Evolutionary conservation across 2,113 vertebrate genomes (phyloP).

Genomic region (Microcebus tavaratra): DNA sequence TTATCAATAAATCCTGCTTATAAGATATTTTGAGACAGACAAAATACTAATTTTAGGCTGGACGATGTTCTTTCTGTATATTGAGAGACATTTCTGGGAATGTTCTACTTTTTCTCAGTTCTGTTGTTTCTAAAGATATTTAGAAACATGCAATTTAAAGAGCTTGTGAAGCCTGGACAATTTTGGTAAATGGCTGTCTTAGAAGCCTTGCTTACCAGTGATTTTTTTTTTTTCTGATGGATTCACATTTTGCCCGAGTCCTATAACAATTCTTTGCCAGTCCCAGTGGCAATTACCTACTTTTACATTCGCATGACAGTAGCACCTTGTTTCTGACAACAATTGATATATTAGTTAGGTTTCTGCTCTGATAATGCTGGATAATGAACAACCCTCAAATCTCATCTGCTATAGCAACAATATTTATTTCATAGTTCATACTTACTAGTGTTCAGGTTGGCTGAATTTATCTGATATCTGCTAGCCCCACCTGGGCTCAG

Average conservation of each 20-base stretch:
- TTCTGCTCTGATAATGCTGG: neutral
- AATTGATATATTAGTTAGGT: neutral
- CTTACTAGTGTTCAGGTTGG: neutral
- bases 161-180: neutral
- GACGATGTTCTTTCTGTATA: neutral
- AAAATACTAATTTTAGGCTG: neutral
- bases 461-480: neutral
- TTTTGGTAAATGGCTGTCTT: neutral
- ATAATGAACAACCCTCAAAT: neutral
- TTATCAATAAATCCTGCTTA: neutral
- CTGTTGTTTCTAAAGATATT: neutral
- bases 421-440: neutral
- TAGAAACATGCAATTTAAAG: neutral
- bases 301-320: neutral
- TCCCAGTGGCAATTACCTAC: neutral
- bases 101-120: neutral
- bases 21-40: neutral
- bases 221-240: neutral
- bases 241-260: neutral
- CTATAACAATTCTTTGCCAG: accelerated
- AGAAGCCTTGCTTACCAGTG: neutral
- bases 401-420: neutral
- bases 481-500: no score
- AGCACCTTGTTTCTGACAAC: neutral
- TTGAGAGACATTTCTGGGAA: neutral